These are phyloP conservation scores for Mechanitis mazaeus DNA, from an alignment of 2,888 invertebrate species.

Conservation along the genomic window DNA sequence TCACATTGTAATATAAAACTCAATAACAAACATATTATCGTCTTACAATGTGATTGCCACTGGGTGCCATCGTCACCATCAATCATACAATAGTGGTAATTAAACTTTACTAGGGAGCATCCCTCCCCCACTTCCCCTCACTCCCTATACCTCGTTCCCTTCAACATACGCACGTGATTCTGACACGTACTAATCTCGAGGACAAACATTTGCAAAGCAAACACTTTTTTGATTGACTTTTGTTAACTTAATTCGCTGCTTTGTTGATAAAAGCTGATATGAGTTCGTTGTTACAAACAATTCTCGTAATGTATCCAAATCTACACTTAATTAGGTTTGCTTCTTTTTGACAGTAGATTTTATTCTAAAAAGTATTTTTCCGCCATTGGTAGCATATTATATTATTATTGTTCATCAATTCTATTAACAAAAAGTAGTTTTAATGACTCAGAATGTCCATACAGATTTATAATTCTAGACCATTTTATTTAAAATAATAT, in stretches of 20 bases:
- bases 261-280: background rate
- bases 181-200: conserved; percentile 9
- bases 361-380: too few relatives aligned
- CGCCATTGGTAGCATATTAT: too few relatives aligned
- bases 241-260: conserved; percentile 2
- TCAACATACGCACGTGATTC: background rate
- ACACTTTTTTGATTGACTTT: conserved; percentile 6
- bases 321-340: too few relatives aligned
- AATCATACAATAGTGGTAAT: conserved; percentile 4
- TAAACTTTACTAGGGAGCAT: background rate
- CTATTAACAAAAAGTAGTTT: too few relatives aligned
- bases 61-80: background rate
- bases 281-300: too few relatives aligned
- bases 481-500: too few relatives aligned
- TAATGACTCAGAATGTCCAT: too few relatives aligned
- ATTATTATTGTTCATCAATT: too few relatives aligned
- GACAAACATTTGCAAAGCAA: conserved; percentile 9
- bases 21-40: background rate
- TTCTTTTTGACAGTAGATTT: too few relatives aligned
- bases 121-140: background rate
- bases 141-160: background rate
- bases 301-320: too few relatives aligned
- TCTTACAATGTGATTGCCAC: conserved; percentile 3
- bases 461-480: too few relatives aligned
- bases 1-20: background rate